Conservation (phyloP, 2,888 invertebrate genomes). For the Temnothorax unifasciatus region DNA sequence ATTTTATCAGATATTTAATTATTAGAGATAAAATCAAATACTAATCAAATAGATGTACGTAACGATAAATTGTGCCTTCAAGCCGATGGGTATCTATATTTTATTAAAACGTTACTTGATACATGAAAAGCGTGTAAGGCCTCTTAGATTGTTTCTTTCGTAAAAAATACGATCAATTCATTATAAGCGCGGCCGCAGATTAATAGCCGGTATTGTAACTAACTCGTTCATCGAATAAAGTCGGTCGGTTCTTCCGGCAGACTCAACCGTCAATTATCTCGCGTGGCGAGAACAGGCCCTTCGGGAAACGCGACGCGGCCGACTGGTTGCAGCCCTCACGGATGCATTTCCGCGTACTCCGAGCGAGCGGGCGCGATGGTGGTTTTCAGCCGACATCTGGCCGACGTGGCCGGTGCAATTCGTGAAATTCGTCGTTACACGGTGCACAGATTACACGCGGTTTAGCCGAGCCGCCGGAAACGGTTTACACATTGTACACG, state of each 20-base stretch:
- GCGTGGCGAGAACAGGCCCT: conserved; percentile 40
- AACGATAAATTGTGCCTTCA: background rate
- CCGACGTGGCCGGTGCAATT: conserved; percentile 52
- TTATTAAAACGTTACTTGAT: background rate
- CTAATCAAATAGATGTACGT: background rate
- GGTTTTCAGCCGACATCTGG: conserved; percentile 44
- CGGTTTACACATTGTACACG: conserved; percentile 53
- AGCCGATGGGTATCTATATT: background rate
- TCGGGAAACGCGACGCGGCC: conserved; percentile 31
- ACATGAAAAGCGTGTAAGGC: background rate
- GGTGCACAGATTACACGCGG: conserved; percentile 52
- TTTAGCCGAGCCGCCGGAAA: conserved; percentile 50
- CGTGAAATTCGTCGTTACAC: conserved; percentile 57
- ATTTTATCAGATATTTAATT: background rate
- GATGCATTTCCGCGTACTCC: conserved; percentile 45
- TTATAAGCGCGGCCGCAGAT: conserved; percentile 21
- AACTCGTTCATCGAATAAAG: conserved; percentile 46
- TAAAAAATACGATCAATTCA: conserved; percentile 18
- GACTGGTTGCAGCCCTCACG: conserved; percentile 18
- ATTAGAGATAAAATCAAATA: background rate
- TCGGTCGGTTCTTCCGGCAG: conserved; percentile 45
- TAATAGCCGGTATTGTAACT: conserved; percentile 41
- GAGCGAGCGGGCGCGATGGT: conserved; percentile 25
- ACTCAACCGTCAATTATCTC: conserved; percentile 48
- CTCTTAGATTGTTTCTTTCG: conserved; percentile 5